Base-by-base conservation (phyloP, 2,797 vertebrate genomes). In the Intellagama lesueurii region DNA sequence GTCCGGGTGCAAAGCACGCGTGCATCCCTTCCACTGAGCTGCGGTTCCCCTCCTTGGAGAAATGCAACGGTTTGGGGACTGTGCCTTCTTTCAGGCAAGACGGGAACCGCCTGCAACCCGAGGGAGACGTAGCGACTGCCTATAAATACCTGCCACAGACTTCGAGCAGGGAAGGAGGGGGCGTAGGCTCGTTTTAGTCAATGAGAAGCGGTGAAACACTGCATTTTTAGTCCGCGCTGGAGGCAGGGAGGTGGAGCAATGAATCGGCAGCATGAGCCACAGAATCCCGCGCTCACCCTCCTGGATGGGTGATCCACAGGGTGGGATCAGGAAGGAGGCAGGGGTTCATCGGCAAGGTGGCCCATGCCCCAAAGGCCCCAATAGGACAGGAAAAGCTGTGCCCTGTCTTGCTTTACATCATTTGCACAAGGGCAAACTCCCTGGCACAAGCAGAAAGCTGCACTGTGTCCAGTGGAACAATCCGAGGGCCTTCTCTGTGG, bases 131-230 rank as follows among this genome's bases (percentile, higher is more conserved):
- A 91, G 66, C 47, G 86, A 87, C 90, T 89, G 89, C 87, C 96
- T 97, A 95, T 96, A 96, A 95, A 96, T 97, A 96, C 91, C 91
- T 91, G 40, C 68, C 5, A 16, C 89, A 83, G 94, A 89, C 95
- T 90, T 92, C 93, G 91, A 95, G 90, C 22, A 1, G 93, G 93
- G 94, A 95, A 96, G 94, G 93, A 94, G 95, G 96, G 95, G 93
- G 94, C 90, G 91, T 93, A 90, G 92, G 90, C 94, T 92, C 88
- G n/a, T 79, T 68, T 94, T 87, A 66, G 89, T 96, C 95, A 93
- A 95, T 94, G 93, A 94, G 94, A 95, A 95, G 94, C 19, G 88
- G 32, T 94, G 93, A 94, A 95, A 93, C 94, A 95, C 81, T 80
- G 94, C 93, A 92, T 93, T 95, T 94, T 81, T 93, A 93, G 91